Base-by-base conservation (phyloP, 2,797 vertebrate genomes). In the Decapterus maruadsi region DNA sequence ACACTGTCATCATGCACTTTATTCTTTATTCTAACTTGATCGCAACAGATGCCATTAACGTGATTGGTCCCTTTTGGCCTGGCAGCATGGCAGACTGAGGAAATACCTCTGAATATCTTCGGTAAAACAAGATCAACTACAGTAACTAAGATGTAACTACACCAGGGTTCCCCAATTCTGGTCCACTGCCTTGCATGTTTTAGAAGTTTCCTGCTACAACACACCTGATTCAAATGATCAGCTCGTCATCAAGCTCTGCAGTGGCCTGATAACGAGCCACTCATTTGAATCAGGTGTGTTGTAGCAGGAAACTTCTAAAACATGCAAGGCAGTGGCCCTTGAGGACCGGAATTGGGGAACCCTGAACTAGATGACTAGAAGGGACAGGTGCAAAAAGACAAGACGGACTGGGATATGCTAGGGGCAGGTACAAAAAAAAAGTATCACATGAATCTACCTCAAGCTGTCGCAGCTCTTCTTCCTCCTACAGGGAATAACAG, bases 401-500 rank as follows among this genome's bases (percentile, higher is more conserved):
- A 78, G 19, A 72, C 43, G 43, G 64, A 82, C 26, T 76, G 58
- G 63, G 42, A 43, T 36, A 36, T 8, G 34, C 40, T 61, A 42
- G 34, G 53, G 46, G 40, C 29, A 60, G 61, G 22, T 76, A 31
- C 34, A 57, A 72, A 75, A 36, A 20, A 54, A 60, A 78, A n/a
- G n/a, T 26, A 65, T 59, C 29, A 68, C 56, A 45, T 81, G 19
- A 77, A 89, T 95, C 90, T 96, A 96, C 95, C 96, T 96, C 93
- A 92, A 95, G 94, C 84, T 95, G 86, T 63, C 64, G 93, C 45
- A 96, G 94, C 81, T 96, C 95, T 89, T 95, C 95, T 93, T 96
- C 95, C 56, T 96, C 95, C 95, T 96, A 90, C 51, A 93, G 78
- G 73, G 71, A 87, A 91, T 86, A 82, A 94, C 75, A 94, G 80